Evolutionary conservation across 2,888 invertebrate species (phyloP).

Genomic region (Rhogogaster chlorosoma): DNA sequence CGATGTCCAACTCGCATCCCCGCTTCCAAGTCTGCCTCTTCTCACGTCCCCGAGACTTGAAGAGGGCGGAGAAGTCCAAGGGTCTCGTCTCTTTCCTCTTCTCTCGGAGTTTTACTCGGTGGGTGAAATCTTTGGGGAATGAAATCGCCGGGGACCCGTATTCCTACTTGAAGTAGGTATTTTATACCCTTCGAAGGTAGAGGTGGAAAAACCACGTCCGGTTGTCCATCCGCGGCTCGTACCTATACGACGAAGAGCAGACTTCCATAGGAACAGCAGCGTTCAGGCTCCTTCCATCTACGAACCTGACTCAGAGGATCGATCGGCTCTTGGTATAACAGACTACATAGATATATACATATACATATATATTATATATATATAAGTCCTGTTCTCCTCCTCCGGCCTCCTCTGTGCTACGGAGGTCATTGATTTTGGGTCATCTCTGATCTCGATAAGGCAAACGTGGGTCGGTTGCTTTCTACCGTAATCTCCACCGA

Average conservation of each 20-base stretch:
- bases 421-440: slow-evolving; percentile 49
- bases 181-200: not conserved
- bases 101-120: slow-evolving; percentile 3
- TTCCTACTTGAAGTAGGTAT: slow-evolving; percentile 23
- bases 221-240: slow-evolving; percentile 1
- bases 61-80: not conserved
- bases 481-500: slow-evolving; percentile 23
- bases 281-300: not conserved
- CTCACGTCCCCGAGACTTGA: not conserved
- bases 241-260: not conserved
- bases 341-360: not conserved
- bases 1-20: not conserved
- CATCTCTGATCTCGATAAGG: slow-evolving; percentile 49
- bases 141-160: slow-evolving; percentile 21
- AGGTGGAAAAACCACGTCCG: slow-evolving; percentile 12
- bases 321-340: not conserved
- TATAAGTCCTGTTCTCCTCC: not conserved
- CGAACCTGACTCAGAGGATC: not conserved
- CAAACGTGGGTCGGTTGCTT: slow-evolving; percentile 36
- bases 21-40: not conserved
- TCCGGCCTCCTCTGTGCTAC: not conserved
- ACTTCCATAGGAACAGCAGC: not conserved
- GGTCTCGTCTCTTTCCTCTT: not conserved
- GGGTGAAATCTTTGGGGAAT: not conserved
- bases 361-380: not conserved